Evolutionary conservation across 2,888 invertebrate genomes (phyloP).

Genomic region (Prenolepis imparis): DNA sequence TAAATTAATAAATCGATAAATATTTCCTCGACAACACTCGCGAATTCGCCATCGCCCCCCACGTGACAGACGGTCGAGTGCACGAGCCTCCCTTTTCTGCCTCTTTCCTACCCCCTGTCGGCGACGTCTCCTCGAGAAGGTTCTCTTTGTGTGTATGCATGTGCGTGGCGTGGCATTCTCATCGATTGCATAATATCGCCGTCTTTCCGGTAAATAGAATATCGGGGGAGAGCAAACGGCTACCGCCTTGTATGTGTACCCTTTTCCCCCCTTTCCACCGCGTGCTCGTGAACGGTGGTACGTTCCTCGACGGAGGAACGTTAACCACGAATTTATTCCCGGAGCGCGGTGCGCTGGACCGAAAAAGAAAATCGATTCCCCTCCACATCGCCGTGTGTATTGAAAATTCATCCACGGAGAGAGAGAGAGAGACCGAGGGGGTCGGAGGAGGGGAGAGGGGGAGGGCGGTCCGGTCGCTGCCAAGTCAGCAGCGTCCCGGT

Average conservation of each 20-base stretch:
- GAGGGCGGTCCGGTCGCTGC: slow-evolving; percentile 26
- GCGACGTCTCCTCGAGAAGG: slow-evolving; percentile 31
- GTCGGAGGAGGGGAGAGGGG: not conserved
- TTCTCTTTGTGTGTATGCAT: slow-evolving; percentile 29
- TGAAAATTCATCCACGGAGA: slow-evolving; percentile 51
- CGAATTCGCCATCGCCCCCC: slow-evolving; percentile 37
- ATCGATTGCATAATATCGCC: slow-evolving; percentile 81
- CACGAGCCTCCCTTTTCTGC: not conserved
- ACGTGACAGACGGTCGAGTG: slow-evolving; percentile 28
- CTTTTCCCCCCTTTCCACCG: slow-evolving; percentile 23
- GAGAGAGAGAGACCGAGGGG: no score
- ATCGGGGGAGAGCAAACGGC: slow-evolving; percentile 70
- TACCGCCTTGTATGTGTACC: slow-evolving; percentile 4
- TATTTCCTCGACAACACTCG: slow-evolving; percentile 10
- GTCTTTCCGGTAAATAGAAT: slow-evolving; percentile 82
- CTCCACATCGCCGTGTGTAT: slow-evolving; percentile 38
- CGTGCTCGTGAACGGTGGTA: slow-evolving; percentile 17
- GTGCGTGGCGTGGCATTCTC: slow-evolving; percentile 59
- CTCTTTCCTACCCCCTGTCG: not conserved
- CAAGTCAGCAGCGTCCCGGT: slow-evolving; percentile 39
- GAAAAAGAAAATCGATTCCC: slow-evolving; percentile 69
- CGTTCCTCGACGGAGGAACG: slow-evolving; percentile 64
- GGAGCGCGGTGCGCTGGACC: slow-evolving; percentile 32
- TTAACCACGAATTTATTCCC: slow-evolving; percentile 80
- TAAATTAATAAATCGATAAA: slow-evolving; percentile 20